Evolutionary conservation across 2,888 invertebrate species (phyloP), one percentile per base, ranked within the genome.

Genomic region (Oeneis ivallda): DNA sequence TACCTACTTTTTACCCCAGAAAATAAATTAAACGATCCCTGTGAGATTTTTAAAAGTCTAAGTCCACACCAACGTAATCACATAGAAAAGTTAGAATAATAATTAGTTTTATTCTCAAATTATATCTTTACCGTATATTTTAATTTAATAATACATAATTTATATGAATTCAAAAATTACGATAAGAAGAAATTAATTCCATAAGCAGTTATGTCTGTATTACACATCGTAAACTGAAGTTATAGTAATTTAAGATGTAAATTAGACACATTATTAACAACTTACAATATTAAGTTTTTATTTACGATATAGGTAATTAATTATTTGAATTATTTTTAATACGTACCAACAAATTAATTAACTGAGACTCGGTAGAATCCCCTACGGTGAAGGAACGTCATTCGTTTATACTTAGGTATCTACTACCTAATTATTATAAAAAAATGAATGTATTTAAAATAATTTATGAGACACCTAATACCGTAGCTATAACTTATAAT

Each of bases 241-340:
- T 19, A 56, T 41, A 41, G 19, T 56, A 13, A 41, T 37, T 37
- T 19, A 41, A 56, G 39, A 56, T 41, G 41, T n/a, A 41, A 41
- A 56, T 41, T 13, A 19, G 39, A 13, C 41, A 11, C 56, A 56
- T 56, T 56, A 19, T 13, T 56, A 39, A 56, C 41, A 13, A 41
- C 56, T 56, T 41, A 41, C 2, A 56, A 56, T 56, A 19, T 19
- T 39, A 19, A 19, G 19, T 56, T 39, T 56, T 56, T 41, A 56
- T 11, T 37, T 39, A 41, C 19, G 19, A 19, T 11, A 41, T 41
- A n/a, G n/a, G n/a, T n/a, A 56, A 56, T 56, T 56, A 56, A 56
- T 19, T 56, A 41, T 56, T 13, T 19, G 17, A 56, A 41, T 41
- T 41, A 54, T 54, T 54, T 17, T 54, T 39, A 54, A 56, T 56